These are phyloP conservation scores for Cataglyphis cursor DNA, from an alignment of 2,888 invertebrate genomes.

Conservation along the genomic window DNA sequence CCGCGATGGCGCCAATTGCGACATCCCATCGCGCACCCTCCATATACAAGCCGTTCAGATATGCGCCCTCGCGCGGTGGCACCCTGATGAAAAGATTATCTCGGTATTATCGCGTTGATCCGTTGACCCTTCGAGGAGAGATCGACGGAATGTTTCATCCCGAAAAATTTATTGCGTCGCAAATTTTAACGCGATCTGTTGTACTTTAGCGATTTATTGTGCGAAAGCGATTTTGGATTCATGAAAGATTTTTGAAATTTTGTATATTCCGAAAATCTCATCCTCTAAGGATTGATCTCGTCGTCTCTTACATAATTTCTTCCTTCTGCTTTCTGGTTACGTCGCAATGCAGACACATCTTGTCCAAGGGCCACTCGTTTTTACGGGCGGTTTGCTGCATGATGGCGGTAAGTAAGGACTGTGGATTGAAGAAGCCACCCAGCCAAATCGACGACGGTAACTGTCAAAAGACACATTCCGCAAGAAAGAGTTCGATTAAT, in stretches of 20 bases:
- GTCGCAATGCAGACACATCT: constrained; percentile 98
- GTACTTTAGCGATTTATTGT: background rate
- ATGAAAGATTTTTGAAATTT: background rate
- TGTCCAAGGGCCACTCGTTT: constrained; percentile 98
- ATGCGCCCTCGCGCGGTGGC: constrained; percentile 96
- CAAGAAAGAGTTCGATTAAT: constrained; percentile 24
- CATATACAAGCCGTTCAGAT: constrained; percentile 95
- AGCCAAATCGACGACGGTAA: constrained; percentile 96
- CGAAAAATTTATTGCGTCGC: background rate
- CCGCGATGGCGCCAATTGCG: constrained; percentile 92
- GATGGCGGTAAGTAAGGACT: constrained; percentile 98
- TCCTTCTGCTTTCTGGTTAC: constrained; percentile 96
- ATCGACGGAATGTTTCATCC: background rate
- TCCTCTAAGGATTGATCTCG: background rate
- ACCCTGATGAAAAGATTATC: constrained; percentile 86
- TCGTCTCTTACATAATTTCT: constrained; percentile 91
- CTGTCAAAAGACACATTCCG: constrained; percentile 81
- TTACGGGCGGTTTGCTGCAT: constrained; percentile 99
- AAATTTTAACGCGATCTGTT: background rate
- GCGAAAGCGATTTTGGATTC: background rate
- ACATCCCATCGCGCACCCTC: constrained; percentile 98
- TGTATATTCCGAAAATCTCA: background rate
- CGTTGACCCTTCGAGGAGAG: background rate
- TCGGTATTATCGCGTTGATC: background rate
- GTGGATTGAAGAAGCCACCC: constrained; percentile 98